Conservation (phyloP, 2,797 vertebrate species). For the Microchirus variegatus region DNA sequence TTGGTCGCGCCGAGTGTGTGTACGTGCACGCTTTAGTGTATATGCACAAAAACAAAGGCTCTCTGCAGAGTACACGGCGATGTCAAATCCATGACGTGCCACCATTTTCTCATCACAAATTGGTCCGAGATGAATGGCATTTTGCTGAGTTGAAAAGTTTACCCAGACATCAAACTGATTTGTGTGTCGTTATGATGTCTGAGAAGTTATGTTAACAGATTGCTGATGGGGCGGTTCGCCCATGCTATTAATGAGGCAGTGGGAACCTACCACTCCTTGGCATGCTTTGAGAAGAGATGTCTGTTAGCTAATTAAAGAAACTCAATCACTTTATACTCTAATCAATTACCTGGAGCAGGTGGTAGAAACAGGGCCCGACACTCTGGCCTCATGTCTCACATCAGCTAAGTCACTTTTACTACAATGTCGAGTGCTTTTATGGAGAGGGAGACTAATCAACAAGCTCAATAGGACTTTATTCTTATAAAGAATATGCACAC, state of each 20-base stretch:
- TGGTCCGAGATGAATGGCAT: conserved; percentile 63
- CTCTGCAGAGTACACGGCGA: conserved; percentile 16
- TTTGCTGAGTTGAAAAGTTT: conserved; percentile 73
- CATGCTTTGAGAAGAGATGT: conserved; percentile 52
- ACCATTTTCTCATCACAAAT: conserved; percentile 66
- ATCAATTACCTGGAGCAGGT: conserved; percentile 82
- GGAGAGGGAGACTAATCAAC: conserved; percentile 37
- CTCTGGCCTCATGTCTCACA: conserved; percentile 66
- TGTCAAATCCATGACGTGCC: conserved; percentile 42
- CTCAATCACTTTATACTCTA: conserved; percentile 74
- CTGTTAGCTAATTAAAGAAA: conserved; percentile 81
- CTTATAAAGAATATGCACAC: conserved; percentile 23
- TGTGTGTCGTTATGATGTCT: conserved; percentile 70
- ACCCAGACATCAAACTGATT: conserved; percentile 72
- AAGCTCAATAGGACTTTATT: conserved; percentile 35
- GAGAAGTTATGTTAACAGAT: conserved; percentile 66
- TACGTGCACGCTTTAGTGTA: conserved; percentile 17
- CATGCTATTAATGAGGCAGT: conserved; percentile 56
- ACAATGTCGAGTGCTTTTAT: conserved; percentile 66
- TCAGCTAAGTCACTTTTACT: conserved; percentile 72
- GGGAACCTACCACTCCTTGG: conserved; percentile 46
- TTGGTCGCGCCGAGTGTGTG: conserved; percentile 34
- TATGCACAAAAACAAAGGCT: conserved; percentile 55
- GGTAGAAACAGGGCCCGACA: conserved; percentile 55
- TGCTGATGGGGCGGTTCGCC: conserved; percentile 69